Conservation (phyloP, 2,888 invertebrate genomes). For the Ypsolopha scabrella region DNA sequence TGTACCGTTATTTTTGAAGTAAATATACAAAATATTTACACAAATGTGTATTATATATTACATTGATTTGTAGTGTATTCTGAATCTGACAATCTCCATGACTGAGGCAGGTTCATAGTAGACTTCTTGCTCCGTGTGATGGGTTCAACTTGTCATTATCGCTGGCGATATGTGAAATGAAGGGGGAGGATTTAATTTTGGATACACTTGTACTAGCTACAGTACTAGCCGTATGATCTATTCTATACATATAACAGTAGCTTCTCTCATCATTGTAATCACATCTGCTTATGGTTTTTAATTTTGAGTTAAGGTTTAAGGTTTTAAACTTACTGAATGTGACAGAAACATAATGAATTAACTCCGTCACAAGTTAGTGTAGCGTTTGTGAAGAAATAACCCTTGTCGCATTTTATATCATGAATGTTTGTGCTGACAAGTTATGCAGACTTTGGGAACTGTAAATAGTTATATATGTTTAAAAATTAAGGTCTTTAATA, state of each 20-base stretch:
- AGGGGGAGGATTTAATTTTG: conserved; percentile 60
- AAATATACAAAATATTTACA: conserved; percentile 72
- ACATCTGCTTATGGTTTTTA: conserved; percentile 54
- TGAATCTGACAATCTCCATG: conserved; percentile 25
- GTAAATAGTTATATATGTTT: conserved; percentile 69
- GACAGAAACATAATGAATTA: conserved; percentile 46
- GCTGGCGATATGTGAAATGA: conserved; percentile 16
- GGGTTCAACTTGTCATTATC: conserved; percentile 18
- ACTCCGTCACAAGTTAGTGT: conserved; percentile 66
- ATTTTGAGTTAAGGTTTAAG: conserved; percentile 50
- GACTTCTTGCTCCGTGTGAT: conserved; percentile 12
- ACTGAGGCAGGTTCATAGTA: conserved; percentile 19
- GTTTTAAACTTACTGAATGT: conserved; percentile 52
- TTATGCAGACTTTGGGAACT: conserved; percentile 61
- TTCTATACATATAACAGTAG: conserved; percentile 42
- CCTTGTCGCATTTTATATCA: conserved; percentile 66
- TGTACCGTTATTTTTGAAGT: conserved; percentile 71
- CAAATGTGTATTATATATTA: conserved; percentile 62
- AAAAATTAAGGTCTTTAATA: conserved; percentile 64
- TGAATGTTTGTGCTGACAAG: conserved; percentile 61
- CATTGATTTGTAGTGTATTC: conserved; percentile 38
- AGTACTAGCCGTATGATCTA: conserved; percentile 45
- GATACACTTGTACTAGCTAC: conserved; percentile 41
- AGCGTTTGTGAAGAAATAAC: conserved; percentile 56
- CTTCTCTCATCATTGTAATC: conserved; percentile 62